A percentile compares a stretch with the other conserved stretches of the same genome.
phyloP scores from a whole-genome alignment of 2,797 vertebrate genomes.

The Champsocephalus esox region DNA sequence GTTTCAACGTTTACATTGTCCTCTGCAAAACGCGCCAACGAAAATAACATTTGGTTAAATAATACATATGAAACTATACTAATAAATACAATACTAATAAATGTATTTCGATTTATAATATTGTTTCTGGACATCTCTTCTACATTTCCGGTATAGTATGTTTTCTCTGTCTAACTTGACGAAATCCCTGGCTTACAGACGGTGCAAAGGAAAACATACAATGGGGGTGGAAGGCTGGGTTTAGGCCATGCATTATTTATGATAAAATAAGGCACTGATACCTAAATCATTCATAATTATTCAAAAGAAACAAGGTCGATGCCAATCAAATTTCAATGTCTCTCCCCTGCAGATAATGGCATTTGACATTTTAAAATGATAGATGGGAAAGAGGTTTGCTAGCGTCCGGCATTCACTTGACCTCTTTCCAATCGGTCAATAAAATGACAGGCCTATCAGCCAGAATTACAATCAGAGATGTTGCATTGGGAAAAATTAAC shows the following conservation, averaged over 20 bases:
- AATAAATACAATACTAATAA: too few species aligned
- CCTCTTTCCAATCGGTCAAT: conserved; percentile 60
- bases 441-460: conserved; percentile 58
- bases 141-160: background rate
- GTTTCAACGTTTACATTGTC: accelerated
- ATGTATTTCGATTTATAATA: accelerated
- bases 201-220: conserved; percentile 28
- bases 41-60: background rate
- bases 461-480: conserved; percentile 53
- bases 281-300: conserved; percentile 82
- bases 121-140: background rate
- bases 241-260: conserved; percentile 79
- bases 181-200: conserved; percentile 28
- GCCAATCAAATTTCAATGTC: conserved; percentile 74
- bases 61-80: background rate
- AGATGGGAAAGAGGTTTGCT: conserved; percentile 49
- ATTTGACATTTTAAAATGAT: conserved; percentile 64
- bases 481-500: conserved; percentile 2
- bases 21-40: accelerated
- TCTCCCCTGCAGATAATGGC: conserved; percentile 43
- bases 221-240: conserved; percentile 37
- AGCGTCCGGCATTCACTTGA: conserved; percentile 58
- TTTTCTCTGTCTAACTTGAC: conserved; percentile 3
- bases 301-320: conserved; percentile 73
- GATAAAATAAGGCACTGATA: conserved; percentile 73